Percentiles rank a stretch among this genome's conserved stretches.
Evolutionary conservation across 2,888 invertebrate species (phyloP).

Genomic region (Slavum lentiscoides): DNA sequence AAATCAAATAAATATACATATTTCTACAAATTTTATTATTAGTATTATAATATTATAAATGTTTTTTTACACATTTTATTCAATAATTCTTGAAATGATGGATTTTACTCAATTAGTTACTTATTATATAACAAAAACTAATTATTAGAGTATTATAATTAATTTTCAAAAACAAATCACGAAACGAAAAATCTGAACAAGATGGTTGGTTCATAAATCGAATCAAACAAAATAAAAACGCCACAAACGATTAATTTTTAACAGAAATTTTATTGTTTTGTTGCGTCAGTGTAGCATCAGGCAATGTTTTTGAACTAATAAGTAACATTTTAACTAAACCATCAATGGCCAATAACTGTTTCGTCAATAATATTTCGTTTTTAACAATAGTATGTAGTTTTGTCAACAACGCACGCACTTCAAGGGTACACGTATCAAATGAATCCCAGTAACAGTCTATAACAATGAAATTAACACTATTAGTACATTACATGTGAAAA

Average conservation of each 20-base stretch:
- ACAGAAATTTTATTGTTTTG: conserved; percentile 23
- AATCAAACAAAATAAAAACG: conserved; percentile 10
- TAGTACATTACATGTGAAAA: neutral
- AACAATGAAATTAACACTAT: neutral
- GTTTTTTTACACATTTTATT: no score
- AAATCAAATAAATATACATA: no score
- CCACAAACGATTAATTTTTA: conserved; percentile 1
- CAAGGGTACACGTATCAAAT: conserved; percentile 14
- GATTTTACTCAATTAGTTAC: neutral
- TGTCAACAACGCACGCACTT: conserved; percentile 39
- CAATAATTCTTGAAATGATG: neutral
- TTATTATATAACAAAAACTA: neutral
- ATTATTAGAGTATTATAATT: neutral
- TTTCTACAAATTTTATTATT: no score
- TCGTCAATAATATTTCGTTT: conserved; percentile 48
- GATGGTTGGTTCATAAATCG: neutral
- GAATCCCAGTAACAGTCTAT: conserved; percentile 51
- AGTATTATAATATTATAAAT: no score
- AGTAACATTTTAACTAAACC: conserved; percentile 48
- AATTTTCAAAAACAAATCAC: neutral
- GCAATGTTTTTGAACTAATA: conserved; percentile 42
- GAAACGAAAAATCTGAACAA: neutral
- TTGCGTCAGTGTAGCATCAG: conserved; percentile 18
- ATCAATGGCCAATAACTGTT: conserved; percentile 35
- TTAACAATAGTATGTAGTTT: conserved; percentile 40